These are phyloP conservation scores for pig (Sus scrofa) DNA, from an alignment of 2,113 vertebrate species.

Conservation along the genomic window DNA sequence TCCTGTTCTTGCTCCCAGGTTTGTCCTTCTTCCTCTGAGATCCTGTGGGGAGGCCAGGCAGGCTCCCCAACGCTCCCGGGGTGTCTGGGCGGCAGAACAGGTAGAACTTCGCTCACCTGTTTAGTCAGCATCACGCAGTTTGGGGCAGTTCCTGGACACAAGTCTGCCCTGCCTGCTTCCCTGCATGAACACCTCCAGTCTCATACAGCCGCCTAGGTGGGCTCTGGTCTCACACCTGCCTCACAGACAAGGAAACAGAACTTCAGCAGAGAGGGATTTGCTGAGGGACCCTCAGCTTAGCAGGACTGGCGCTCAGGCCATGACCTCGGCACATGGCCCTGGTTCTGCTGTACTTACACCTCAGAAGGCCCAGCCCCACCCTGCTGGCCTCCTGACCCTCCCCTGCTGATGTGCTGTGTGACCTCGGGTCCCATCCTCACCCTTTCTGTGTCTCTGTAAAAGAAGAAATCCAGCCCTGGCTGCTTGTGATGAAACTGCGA, in stretches of 20 bases:
- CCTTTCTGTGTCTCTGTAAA: not conserved
- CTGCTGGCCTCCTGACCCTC: not conserved
- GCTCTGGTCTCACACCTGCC: not conserved
- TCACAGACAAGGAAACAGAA: not conserved
- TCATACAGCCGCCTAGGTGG: rapidly evolving
- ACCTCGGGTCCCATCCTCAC: not conserved
- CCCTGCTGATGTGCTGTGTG: not conserved
- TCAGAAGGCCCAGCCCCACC: not conserved
- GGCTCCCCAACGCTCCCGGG: not conserved
- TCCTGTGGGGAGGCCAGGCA: not conserved
- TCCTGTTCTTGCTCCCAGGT: not conserved
- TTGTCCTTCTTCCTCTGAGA: not conserved
- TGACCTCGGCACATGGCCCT: rapidly evolving
- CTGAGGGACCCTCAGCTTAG: rapidly evolving
- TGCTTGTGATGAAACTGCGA: not conserved
- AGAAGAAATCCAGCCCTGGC: not conserved
- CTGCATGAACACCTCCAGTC: rapidly evolving
- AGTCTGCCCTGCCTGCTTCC: rapidly evolving
- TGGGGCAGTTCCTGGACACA: rapidly evolving
- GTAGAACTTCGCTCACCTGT: rapidly evolving
- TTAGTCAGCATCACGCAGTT: rapidly evolving
- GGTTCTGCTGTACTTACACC: not conserved
- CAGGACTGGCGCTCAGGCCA: not conserved
- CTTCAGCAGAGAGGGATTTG: rapidly evolving
- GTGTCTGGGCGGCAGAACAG: not conserved